Evolutionary conservation across 1,140 invertebrate genomes (phyloP), one percentile per base, ranked within the genome.

Genomic region (Calliopsis andreniformis): DNA sequence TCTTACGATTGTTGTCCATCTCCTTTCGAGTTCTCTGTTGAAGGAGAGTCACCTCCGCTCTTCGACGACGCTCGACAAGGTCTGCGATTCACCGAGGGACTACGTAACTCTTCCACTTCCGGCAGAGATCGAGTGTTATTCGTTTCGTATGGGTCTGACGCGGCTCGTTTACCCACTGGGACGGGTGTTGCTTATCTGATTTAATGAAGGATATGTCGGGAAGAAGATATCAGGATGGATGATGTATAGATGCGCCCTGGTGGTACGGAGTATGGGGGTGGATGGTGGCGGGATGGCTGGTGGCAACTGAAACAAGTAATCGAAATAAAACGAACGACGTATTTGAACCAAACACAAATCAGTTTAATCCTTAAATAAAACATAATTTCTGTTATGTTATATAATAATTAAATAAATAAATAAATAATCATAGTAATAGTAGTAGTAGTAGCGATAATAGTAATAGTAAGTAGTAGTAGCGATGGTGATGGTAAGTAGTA

Each of bases 321-420:
- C 83, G 83, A 90, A 91, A 91, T 90, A 87, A 92, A 92, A 91
- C 84, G 79, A 90, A 92, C 89, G 85, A 90, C 84, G n/a, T 75
- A 72, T 88, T 91, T 80, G 89, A 91, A 92, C 89, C 89, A 92
- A 92, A 91, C 90, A 90, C 89, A 92, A 92, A 92, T 91, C 90
- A 92, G 91, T 92, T 92, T 92, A 92, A 92, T 92, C 85, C 87
- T 91, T 91, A 91, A 91, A 92, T 91, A 91, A 91, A 91, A 91
- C 89, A 92, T 91, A 91, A 91, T 90, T 86, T 82, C 84, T 87
- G 86, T 90, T 92, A 89, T 88, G 86, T 90, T 89, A 89, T 91
- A 91, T 91, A 91, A 91, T 91, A 91, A 87, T 88, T 89, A 89
- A 90, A 90, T 91, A 91, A 91, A 91, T 91, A 91, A 91, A 91